These are phyloP conservation scores for Hippopotamus amphibius DNA, from an alignment of 2,113 vertebrate genomes.

Conservation along the genomic window DNA sequence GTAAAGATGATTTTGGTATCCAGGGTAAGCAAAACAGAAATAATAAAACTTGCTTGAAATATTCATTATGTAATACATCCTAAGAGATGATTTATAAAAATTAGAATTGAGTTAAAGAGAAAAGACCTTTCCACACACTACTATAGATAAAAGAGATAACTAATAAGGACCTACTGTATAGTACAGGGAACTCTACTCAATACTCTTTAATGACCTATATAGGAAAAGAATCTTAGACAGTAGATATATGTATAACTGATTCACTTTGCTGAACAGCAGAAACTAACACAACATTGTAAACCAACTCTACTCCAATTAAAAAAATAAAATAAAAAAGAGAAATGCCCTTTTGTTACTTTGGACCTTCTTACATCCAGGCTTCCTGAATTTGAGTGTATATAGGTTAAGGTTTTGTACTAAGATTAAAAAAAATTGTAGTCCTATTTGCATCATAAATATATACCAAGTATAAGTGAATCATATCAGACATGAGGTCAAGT, in stretches of 20 bases:
- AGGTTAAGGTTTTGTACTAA: not conserved
- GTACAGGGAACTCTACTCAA: not conserved
- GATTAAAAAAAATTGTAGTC: not conserved
- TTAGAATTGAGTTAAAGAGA: constrained; percentile 37
- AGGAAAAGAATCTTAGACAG: not conserved
- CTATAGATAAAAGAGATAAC: not conserved
- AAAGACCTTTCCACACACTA: not conserved
- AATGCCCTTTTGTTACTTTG: not conserved
- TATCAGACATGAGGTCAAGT: not conserved
- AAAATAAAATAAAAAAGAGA: not conserved
- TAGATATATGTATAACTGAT: not conserved
- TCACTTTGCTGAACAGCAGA: not conserved
- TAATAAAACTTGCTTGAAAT: constrained; percentile 50
- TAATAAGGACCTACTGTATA: not conserved
- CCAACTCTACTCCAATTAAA: not conserved
- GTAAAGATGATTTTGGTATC: constrained; percentile 31
- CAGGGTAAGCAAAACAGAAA: constrained; percentile 9
- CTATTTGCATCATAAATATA: not conserved
- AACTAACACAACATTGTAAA: no score
- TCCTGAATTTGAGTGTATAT: not conserved
- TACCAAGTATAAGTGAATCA: not conserved
- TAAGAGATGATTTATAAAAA: constrained; percentile 49
- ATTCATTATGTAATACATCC: not conserved
- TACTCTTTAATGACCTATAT: not conserved
- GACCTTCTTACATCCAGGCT: not conserved